Evolutionary conservation across 2,113 vertebrate species (phyloP).

Genomic region (Oreocharis arfaki): DNA sequence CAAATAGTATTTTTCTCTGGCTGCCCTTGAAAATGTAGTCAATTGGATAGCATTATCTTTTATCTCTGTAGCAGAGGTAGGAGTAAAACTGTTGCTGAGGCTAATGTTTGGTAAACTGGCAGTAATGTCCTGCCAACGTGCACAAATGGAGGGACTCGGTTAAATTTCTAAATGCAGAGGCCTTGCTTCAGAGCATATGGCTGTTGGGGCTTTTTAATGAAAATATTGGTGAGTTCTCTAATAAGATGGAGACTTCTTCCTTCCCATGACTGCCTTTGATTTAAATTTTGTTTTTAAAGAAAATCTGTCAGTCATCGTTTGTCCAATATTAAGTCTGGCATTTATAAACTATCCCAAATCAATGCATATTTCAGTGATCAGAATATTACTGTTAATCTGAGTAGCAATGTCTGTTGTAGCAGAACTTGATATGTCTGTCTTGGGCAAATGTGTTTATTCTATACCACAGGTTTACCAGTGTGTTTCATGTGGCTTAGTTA

Average conservation of each 20-base stretch:
- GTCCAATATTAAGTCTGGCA: background rate
- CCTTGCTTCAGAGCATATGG: background rate
- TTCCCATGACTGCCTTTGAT: background rate
- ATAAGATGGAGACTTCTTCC: background rate
- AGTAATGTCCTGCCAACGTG: background rate
- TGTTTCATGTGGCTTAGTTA: background rate
- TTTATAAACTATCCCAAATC: background rate
- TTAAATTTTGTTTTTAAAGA: background rate
- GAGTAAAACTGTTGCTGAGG: background rate
- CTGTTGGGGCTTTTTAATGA: background rate
- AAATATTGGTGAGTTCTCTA: background rate
- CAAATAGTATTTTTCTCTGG: background rate
- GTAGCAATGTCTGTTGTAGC: background rate
- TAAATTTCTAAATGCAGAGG: background rate
- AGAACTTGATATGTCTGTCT: background rate
- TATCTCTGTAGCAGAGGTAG: background rate
- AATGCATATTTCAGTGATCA: background rate
- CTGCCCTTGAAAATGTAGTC: background rate
- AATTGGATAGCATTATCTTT: background rate
- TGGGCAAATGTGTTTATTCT: background rate
- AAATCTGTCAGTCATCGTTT: background rate
- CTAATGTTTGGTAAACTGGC: background rate
- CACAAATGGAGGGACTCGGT: fast-evolving
- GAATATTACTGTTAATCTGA: background rate
- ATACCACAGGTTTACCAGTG: background rate